These are phyloP conservation scores for Pseudocheirus occidentalis DNA, from an alignment of 2,797 vertebrate species.

Conservation along the genomic window DNA sequence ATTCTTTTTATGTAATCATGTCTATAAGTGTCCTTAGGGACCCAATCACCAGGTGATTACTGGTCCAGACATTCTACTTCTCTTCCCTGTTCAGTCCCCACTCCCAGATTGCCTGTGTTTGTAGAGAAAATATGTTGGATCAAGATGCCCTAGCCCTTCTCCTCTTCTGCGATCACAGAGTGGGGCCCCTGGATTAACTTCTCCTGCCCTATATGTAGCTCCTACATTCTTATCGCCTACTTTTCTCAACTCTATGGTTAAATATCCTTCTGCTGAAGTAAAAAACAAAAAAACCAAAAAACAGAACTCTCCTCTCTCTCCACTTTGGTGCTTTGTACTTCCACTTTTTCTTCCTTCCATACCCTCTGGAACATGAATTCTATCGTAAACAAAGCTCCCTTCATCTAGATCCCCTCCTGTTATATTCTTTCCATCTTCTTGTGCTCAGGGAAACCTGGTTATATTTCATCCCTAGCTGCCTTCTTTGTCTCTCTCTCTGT, in stretches of 20 bases:
- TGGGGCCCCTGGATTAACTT: background rate
- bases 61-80: background rate
- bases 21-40: background rate
- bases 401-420: background rate
- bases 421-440: background rate
- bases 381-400: background rate
- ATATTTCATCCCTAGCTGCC: background rate
- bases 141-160: background rate
- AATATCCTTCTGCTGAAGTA: background rate
- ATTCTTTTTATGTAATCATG: background rate
- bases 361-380: background rate
- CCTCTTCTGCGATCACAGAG: background rate
- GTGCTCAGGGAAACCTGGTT: background rate
- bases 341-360: background rate
- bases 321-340: background rate
- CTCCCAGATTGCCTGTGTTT: background rate
- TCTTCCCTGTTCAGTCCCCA: background rate
- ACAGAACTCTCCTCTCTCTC: background rate
- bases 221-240: background rate
- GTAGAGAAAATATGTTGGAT: background rate
- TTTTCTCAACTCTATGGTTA: background rate
- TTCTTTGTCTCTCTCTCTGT: background rate
- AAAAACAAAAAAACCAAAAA: background rate
- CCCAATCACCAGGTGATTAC: slow-evolving; percentile 13
- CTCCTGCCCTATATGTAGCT: background rate